Conservation (phyloP, 53 echinoderm and acorn worm genomes). For the Mesocentrotus franciscanus region DNA sequence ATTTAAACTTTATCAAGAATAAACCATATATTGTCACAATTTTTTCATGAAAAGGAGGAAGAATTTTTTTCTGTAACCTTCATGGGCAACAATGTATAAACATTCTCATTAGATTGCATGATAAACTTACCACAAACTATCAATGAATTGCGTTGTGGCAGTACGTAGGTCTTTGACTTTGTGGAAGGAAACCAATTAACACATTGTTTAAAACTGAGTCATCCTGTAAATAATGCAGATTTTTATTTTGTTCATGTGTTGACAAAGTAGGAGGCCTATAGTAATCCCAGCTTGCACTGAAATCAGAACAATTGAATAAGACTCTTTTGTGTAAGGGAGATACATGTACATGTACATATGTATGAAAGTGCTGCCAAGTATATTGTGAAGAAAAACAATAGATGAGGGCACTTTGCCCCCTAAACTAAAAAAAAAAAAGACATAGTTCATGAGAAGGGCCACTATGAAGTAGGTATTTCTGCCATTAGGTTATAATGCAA, state of each 20-base stretch:
- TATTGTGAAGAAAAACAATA: neutral
- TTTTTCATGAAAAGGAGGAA: too few relatives aligned
- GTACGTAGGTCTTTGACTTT: too few relatives aligned
- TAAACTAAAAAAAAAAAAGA: neutral
- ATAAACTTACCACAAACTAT: slow-evolving; percentile 19
- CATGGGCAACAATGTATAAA: neutral
- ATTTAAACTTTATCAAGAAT: too few relatives aligned
- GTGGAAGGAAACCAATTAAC: slow-evolving; percentile 43
- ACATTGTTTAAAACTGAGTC: slow-evolving; percentile 47
- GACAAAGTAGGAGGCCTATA: neutral
- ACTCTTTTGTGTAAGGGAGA: neutral
- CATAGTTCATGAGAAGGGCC: too few relatives aligned
- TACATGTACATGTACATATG: neutral
- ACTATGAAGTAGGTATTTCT: too few relatives aligned
- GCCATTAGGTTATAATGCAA: too few relatives aligned
- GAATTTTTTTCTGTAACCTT: neutral
- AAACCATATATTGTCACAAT: too few relatives aligned
- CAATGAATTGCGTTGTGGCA: slow-evolving; percentile 12
- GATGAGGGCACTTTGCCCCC: neutral
- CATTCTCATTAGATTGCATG: neutral
- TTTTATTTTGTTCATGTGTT: neutral
- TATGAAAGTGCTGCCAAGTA: neutral
- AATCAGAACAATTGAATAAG: neutral
- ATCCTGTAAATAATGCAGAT: slow-evolving; percentile 16
- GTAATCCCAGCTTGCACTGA: neutral